These are phyloP conservation scores for Gryllus bimaculatus DNA, from an alignment of 1,140 invertebrate species.

Conservation along the genomic window DNA sequence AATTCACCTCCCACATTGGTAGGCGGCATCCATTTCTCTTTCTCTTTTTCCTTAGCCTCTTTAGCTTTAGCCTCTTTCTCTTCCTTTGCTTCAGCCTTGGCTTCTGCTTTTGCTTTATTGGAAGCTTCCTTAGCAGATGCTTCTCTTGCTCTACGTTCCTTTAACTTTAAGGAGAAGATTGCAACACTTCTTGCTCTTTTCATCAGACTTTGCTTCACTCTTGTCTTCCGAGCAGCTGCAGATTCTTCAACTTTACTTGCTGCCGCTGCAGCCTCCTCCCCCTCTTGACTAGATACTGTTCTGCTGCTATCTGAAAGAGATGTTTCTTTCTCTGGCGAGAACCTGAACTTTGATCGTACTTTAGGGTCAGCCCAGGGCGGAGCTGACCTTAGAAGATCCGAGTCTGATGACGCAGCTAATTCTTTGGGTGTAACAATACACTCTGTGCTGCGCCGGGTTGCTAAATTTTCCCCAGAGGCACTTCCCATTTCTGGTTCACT, in stretches of 20 bases:
- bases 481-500: conserved; percentile 40
- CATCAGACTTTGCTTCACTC: conserved; percentile 59
- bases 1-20: conserved; percentile 64
- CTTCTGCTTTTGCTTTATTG: conserved; percentile 21
- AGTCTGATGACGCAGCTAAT: conserved; percentile 46
- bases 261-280: conserved; percentile 29
- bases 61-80: conserved; percentile 26
- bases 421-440: conserved; percentile 50
- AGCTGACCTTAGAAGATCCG: conserved; percentile 44
- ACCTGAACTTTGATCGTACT: conserved; percentile 32
- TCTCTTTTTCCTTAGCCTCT: conserved; percentile 21
- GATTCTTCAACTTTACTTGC: conserved; percentile 8
- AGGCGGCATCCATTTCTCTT: conserved; percentile 42
- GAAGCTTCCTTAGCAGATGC: conserved; percentile 37
- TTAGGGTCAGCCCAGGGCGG: conserved; percentile 36
- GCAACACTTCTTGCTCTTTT: conserved; percentile 71
- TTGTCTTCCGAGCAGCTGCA: conserved; percentile 22
- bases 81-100: conserved; percentile 19
- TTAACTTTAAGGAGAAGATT: conserved; percentile 68
- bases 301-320: conserved; percentile 40
- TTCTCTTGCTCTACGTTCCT: conserved; percentile 58
- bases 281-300: conserved; percentile 45
- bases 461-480: conserved; percentile 36
- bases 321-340: conserved; percentile 34
- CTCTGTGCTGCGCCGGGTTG: conserved; percentile 54